Evolutionary conservation across 1,140 invertebrate species (phyloP).

Genomic region (Matsumurasca onukii): DNA sequence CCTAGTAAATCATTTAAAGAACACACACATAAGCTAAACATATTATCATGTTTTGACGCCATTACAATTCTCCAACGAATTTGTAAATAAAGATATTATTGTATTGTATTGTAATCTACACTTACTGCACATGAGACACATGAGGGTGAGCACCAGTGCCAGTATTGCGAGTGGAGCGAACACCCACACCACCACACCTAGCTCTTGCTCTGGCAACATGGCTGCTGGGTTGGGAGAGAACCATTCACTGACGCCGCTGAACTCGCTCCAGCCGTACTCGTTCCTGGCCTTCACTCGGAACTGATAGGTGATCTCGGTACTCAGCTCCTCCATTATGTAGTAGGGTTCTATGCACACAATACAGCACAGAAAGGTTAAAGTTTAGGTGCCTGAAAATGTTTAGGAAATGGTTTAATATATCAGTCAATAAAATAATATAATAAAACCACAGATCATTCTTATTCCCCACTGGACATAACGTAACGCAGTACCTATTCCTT

Average conservation of each 20-base stretch:
- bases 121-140: slow-evolving; percentile 54
- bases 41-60: too few relatives aligned
- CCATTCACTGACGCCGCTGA: slow-evolving; percentile 63
- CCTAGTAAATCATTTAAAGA: too few relatives aligned
- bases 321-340: slow-evolving; percentile 74
- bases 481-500: too few relatives aligned
- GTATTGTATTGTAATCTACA: too few relatives aligned
- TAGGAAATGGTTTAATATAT: too few relatives aligned
- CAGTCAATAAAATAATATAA: too few relatives aligned
- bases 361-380: slow-evolving; percentile 21
- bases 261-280: slow-evolving; percentile 69
- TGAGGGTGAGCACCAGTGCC: slow-evolving; percentile 45
- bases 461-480: too few relatives aligned
- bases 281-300: slow-evolving; percentile 81
- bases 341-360: slow-evolving; percentile 60
- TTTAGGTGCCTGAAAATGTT: too few relatives aligned
- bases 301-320: slow-evolving; percentile 57
- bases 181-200: slow-evolving; percentile 58
- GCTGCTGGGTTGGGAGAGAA: slow-evolving; percentile 56
- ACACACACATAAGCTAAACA: too few relatives aligned
- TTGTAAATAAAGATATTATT: too few relatives aligned
- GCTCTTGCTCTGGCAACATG: slow-evolving; percentile 57
- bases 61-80: too few relatives aligned
- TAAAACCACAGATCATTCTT: too few relatives aligned
- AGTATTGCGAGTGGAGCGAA: slow-evolving; percentile 54